Conservation (phyloP, 2,113 vertebrate genomes). For the Martes martes region DNA sequence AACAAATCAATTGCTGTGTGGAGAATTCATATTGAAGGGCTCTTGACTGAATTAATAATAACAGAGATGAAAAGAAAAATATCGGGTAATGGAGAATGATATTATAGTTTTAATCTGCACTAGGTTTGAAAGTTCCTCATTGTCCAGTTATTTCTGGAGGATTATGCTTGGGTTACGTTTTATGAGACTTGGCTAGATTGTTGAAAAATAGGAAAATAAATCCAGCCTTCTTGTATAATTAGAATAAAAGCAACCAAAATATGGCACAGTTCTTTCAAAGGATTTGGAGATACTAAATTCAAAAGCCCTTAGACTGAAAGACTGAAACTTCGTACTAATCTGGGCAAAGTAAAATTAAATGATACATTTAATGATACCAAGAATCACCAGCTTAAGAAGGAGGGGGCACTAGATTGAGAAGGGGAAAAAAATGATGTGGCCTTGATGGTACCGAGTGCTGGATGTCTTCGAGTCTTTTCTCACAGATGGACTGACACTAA, state of each 20-base stretch:
- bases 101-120: neutral
- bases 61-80: slow-evolving; percentile 21
- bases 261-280: neutral
- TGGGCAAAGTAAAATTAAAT: slow-evolving; percentile 7
- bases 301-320: neutral
- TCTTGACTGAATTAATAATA: slow-evolving; percentile 14
- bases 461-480: slow-evolving; percentile 16
- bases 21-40: neutral
- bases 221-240: neutral
- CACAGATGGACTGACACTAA: neutral
- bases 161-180: slow-evolving; percentile 7
- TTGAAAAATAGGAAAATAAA: slow-evolving; percentile 26
- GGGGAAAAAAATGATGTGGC: neutral
- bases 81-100: neutral
- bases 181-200: neutral
- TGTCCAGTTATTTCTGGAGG: slow-evolving; percentile 53
- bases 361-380: neutral
- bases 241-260: slow-evolving; percentile 25
- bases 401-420: neutral
- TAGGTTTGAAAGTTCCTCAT: slow-evolving; percentile 15
- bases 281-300: neutral
- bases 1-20: neutral
- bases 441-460: neutral
- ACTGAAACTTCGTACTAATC: neutral
- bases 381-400: neutral